Evolutionary conservation across 2,113 vertebrate genomes (phyloP).

Genomic region (Aplodontia rufa): DNA sequence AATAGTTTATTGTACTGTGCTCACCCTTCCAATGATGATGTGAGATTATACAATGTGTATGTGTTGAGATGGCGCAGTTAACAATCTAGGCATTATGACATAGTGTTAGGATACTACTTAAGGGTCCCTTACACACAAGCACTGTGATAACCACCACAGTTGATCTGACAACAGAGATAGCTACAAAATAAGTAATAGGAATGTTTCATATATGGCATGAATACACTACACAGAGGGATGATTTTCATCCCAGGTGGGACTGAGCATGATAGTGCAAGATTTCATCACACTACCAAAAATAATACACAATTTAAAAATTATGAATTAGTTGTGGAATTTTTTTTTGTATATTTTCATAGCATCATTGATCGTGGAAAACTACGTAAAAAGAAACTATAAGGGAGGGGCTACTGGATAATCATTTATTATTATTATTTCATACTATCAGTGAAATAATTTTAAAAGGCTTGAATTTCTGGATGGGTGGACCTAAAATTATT

Average conservation of each 20-base stretch:
- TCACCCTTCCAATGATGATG: neutral
- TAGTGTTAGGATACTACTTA: neutral
- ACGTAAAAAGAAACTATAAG: neutral
- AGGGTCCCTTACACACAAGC: neutral
- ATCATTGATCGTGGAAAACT: neutral
- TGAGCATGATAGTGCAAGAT: neutral
- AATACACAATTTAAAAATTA: neutral
- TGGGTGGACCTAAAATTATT: neutral
- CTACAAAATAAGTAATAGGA: neutral
- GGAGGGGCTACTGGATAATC: neutral
- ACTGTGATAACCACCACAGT: neutral
- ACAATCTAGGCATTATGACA: neutral
- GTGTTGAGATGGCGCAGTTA: neutral
- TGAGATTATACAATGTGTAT: neutral
- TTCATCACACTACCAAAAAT: neutral
- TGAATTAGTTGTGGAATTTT: neutral
- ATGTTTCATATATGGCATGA: neutral
- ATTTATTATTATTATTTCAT: neutral
- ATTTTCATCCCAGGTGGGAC: neutral
- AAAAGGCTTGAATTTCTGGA: neutral
- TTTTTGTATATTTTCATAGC: neutral
- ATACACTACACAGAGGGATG: neutral
- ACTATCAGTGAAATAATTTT: conserved; percentile 12
- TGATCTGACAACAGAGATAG: too few relatives aligned
- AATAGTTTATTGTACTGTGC: neutral